These are phyloP conservation scores for Pachycephus smyrnensis DNA, from an alignment of 2,888 invertebrate species.

Conservation along the genomic window DNA sequence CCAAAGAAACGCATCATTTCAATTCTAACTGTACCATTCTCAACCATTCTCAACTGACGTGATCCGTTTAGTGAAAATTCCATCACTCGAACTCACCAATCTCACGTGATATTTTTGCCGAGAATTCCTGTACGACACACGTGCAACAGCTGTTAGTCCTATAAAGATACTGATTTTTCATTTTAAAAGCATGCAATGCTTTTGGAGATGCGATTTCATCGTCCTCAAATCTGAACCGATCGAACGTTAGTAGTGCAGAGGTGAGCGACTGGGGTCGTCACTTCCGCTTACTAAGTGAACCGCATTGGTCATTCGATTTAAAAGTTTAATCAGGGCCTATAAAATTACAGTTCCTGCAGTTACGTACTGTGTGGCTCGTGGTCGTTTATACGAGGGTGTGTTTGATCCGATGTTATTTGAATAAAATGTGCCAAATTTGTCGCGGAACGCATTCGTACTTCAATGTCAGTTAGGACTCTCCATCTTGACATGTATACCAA, in stretches of 20 bases:
- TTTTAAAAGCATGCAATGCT: conserved; percentile 38
- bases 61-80: background rate
- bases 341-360: conserved; percentile 54
- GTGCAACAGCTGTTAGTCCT: background rate
- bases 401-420: conserved; percentile 55
- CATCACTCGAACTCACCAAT: background rate
- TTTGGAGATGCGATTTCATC: conserved; percentile 57
- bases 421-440: conserved; percentile 30
- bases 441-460: background rate
- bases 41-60: background rate
- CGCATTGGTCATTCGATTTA: conserved; percentile 63
- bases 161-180: background rate
- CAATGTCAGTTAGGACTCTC: background rate
- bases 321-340: conserved; percentile 67
- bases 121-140: background rate
- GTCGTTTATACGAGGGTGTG: conserved; percentile 52
- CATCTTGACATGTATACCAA: background rate
- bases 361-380: conserved; percentile 21
- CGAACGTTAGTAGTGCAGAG: conserved; percentile 66
- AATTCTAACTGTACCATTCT: background rate
- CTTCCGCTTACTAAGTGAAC: conserved; percentile 64
- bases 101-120: background rate
- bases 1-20: background rate
- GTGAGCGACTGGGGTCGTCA: conserved; percentile 65
- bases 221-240: conserved; percentile 53